Base-by-base conservation (phyloP, 2,113 vertebrate species). In the Gymnocephalus cernua region DNA sequence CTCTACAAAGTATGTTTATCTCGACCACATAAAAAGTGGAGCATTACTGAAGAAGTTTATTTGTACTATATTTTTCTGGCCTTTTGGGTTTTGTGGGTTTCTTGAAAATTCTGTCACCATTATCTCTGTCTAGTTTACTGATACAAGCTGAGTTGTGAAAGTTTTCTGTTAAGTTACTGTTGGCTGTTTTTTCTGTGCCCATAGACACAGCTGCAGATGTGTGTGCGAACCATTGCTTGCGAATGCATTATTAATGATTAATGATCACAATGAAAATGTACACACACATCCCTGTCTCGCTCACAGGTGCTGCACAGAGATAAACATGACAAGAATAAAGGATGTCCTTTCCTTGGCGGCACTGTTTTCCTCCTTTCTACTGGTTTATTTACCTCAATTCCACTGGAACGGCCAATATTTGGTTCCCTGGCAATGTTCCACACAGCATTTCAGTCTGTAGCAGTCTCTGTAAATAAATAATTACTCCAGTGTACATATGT, bases 401-500 rank as follows among this genome's bases (percentile, higher is more conserved):
- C 66, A 48, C 75, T 45, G 71, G 69, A 87, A 73, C 41, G 6
- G 67, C 44, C 76, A 84, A 80, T 81, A 77, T 89, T 86, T 68
- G 68, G 82, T 79, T 77, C 47, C 50, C 32, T 90, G 88, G 85
- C 86, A 85, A 21, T 8, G 32, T 73, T 87, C 87, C 87, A 80
- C 73, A 57, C 83, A n/a, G 10, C 68, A 77, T 84, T 80, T 80
- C 70, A 74, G 29, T 75, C 84, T 79, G 63, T 79, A 77, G 70
- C 79, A 35, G 38, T 35, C 73, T 87, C 65, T 85, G 90, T 90
- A 82, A 90, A 88, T 87, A 88, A 84, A 89, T 89, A 87, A 89
- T 89, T 84, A 82, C 89, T 70, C 67, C 21, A 25, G 80, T 72
- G 90, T 72, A 76, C 84, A 80, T 79, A 48, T 89, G 89, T 84